phyloP scores from a whole-genome alignment of 2,113 vertebrate species.

The Ceratotherium simum region DNA sequence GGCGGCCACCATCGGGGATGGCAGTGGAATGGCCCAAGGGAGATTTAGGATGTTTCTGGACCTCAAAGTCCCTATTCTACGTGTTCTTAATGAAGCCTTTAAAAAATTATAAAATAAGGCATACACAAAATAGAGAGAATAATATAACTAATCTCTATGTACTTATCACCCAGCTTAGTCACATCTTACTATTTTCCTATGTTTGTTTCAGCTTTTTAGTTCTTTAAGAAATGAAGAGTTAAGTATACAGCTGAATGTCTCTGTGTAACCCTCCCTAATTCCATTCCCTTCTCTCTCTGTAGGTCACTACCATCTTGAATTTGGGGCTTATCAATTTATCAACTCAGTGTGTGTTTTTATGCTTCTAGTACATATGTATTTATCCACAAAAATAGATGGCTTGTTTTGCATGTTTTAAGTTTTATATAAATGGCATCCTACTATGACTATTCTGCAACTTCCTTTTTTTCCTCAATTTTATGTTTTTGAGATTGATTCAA shows the following conservation, averaged over 20 bases:
- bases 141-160: background rate
- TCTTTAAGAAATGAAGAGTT: background rate
- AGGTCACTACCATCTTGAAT: background rate
- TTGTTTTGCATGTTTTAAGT: background rate
- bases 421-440: background rate
- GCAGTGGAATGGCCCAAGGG: background rate
- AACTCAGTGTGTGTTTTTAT: background rate
- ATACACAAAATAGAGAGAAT: background rate
- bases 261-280: background rate
- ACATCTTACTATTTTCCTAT: background rate
- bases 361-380: background rate
- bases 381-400: background rate
- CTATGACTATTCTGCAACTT: background rate
- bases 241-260: background rate
- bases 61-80: background rate
- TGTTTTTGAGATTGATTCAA: background rate
- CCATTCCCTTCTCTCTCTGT: background rate
- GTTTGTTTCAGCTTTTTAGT: constrained; percentile 20
- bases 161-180: background rate
- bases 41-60: background rate
- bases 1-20: fast-evolving
- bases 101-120: background rate
- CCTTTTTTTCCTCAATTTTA: background rate
- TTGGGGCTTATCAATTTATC: background rate
- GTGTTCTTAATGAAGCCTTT: background rate